Conservation (phyloP, 2,888 invertebrate genomes). For the Phalera bucephala region DNA sequence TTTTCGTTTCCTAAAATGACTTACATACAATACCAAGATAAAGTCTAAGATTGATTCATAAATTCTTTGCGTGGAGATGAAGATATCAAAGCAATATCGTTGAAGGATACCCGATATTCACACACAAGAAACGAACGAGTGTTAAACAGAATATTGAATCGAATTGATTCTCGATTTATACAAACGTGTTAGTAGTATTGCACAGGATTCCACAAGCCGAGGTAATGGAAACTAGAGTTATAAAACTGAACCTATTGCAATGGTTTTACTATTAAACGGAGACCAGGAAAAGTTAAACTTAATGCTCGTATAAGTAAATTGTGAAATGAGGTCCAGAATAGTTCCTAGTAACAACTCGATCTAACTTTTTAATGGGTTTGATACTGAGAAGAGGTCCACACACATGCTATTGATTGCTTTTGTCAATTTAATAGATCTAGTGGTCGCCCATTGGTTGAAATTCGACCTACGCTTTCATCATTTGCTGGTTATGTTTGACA, state of each 20-base stretch:
- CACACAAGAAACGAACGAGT: too few relatives aligned
- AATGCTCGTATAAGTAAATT: slow-evolving; percentile 37
- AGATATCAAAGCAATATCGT: neutral
- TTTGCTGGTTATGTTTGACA: too few relatives aligned
- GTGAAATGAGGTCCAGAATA: slow-evolving; percentile 33
- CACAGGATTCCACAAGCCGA: slow-evolving; percentile 35
- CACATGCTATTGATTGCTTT: too few relatives aligned
- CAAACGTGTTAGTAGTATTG: slow-evolving; percentile 43
- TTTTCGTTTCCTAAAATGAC: too few relatives aligned
- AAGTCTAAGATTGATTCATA: too few relatives aligned
- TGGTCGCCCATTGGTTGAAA: too few relatives aligned
- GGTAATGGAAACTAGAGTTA: slow-evolving; percentile 49
- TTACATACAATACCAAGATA: too few relatives aligned
- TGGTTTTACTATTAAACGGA: slow-evolving; percentile 42
- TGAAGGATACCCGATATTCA: neutral
- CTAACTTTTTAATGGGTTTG: slow-evolving; percentile 24
- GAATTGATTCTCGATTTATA: slow-evolving; percentile 36
- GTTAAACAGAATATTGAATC: slow-evolving; percentile 27
- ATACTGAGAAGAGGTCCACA: slow-evolving; percentile 3
- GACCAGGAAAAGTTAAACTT: slow-evolving; percentile 45
- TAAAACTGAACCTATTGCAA: slow-evolving; percentile 50
- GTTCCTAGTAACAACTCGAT: slow-evolving; percentile 32
- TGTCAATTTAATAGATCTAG: too few relatives aligned
- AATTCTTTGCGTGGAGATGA: too few relatives aligned
- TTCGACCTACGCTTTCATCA: too few relatives aligned